Evolutionary conservation across 92 coral and sea anemone species (phyloP).

Genomic region (Nematostella vectensis): DNA sequence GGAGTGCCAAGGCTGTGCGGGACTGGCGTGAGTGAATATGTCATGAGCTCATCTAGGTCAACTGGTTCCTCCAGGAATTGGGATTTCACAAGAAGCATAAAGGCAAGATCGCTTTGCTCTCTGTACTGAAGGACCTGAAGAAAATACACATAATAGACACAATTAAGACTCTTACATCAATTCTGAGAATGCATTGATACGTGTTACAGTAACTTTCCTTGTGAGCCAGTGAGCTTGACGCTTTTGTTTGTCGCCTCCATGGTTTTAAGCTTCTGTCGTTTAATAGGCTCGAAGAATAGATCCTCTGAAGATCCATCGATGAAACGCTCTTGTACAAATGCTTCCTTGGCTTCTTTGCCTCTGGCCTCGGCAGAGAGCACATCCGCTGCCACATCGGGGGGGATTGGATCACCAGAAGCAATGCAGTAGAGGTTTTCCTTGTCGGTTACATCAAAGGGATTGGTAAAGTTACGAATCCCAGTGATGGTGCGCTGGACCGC

Average conservation of each 20-base stretch:
- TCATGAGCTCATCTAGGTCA: slow-evolving; percentile 37
- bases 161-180: too few relatives aligned
- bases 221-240: slow-evolving; percentile 52
- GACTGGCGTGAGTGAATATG: slow-evolving; percentile 46
- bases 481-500: slow-evolving; percentile 24
- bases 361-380: slow-evolving; percentile 10
- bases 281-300: slow-evolving; percentile 44
- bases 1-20: slow-evolving; percentile 56
- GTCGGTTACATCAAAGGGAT: slow-evolving; percentile 32
- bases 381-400: slow-evolving; percentile 22
- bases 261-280: slow-evolving; percentile 29
- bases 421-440: slow-evolving; percentile 35
- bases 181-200: too few relatives aligned
- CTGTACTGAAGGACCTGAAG: slow-evolving; percentile 40
- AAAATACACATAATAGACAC: too few relatives aligned
- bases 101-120: slow-evolving; percentile 43
- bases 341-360: slow-evolving; percentile 44
- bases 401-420: slow-evolving; percentile 45
- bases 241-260: slow-evolving; percentile 35
- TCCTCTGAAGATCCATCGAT: slow-evolving; percentile 25
- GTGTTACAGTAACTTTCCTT: slow-evolving; percentile 58
- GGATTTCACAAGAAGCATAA: slow-evolving; percentile 33
- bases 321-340: slow-evolving; percentile 24
- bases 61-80: slow-evolving; percentile 37
- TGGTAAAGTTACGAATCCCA: slow-evolving; percentile 31